These are phyloP conservation scores for Antedon mediterranea DNA, from an alignment of 53 echinoderm and acorn worm species.

Conservation along the genomic window DNA sequence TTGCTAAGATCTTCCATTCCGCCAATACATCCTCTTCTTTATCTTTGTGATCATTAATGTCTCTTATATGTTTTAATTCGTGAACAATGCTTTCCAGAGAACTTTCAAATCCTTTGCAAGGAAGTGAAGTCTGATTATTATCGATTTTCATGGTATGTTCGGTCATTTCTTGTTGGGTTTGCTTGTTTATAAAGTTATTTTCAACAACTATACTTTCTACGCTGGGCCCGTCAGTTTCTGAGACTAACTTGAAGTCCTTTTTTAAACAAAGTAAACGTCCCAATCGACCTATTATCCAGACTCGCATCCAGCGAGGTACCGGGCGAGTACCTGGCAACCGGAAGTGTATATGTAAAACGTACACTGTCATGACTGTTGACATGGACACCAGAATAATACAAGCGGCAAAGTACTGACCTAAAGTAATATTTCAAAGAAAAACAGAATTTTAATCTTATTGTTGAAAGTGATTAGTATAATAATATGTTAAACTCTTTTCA, in stretches of 20 bases:
- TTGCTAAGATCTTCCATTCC: conserved; percentile 61
- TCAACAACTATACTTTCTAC: conserved; percentile 16
- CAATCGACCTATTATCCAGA: conserved; percentile 28
- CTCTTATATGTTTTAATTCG: conserved; percentile 29
- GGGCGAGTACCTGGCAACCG: conserved; percentile 58
- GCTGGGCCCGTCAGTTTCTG: neutral
- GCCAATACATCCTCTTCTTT: conserved; percentile 36
- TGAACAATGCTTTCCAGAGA: conserved; percentile 17
- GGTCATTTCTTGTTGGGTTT: neutral
- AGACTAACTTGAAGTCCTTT: conserved; percentile 4
- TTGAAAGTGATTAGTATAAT: no score
- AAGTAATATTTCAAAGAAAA: neutral
- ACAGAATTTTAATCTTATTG: no score
- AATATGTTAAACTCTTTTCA: no score
- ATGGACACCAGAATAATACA: conserved; percentile 57
- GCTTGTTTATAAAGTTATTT: neutral
- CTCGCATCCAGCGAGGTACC: conserved; percentile 51
- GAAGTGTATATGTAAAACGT: conserved; percentile 54
- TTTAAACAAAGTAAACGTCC: conserved; percentile 36
- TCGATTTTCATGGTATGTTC: conserved; percentile 14
- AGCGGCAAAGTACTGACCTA: conserved; percentile 63
- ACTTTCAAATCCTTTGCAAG: conserved; percentile 21
- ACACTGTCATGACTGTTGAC: conserved; percentile 57
- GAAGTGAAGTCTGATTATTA: neutral
- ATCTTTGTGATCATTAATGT: conserved; percentile 33